phyloP scores from a whole-genome alignment of 2,113 vertebrate species.

The Planiliza haematocheilus region DNA sequence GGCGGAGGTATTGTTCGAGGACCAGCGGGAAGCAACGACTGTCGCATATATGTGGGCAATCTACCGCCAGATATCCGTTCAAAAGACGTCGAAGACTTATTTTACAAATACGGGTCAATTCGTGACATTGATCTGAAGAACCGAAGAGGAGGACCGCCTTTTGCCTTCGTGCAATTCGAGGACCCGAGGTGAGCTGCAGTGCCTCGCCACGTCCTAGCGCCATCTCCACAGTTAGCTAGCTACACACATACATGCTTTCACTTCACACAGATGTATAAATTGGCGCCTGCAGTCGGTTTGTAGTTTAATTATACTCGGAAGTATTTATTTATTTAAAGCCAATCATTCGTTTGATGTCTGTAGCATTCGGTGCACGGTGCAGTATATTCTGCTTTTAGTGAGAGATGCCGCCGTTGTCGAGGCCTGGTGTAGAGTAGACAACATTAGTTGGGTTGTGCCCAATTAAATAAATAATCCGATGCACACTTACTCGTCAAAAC shows the following conservation, averaged over 20 bases:
- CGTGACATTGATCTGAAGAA: conserved; percentile 93
- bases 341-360: no score
- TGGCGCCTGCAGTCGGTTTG: no score
- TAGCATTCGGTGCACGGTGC: no score
- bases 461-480: no score
- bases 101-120: conserved; percentile 91
- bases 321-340: no score
- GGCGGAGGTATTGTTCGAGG: conserved; percentile 92
- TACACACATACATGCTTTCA: not conserved
- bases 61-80: conserved; percentile 91
- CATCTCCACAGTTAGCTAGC: not conserved
- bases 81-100: conserved; percentile 91
- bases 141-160: conserved; percentile 90
- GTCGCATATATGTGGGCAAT: conserved; percentile 92
- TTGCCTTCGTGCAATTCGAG: conserved; percentile 87
- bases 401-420: no score
- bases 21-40: conserved; percentile 96
- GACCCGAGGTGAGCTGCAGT: conserved; percentile 83
- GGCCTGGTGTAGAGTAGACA: no score
- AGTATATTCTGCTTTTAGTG: no score
- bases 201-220: not conserved
- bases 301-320: no score
- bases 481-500: no score
- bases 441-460: no score
- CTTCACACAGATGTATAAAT: no score